Evolutionary conservation across 2,888 invertebrate genomes (phyloP).

Genomic region (Masnerella sp.): DNA sequence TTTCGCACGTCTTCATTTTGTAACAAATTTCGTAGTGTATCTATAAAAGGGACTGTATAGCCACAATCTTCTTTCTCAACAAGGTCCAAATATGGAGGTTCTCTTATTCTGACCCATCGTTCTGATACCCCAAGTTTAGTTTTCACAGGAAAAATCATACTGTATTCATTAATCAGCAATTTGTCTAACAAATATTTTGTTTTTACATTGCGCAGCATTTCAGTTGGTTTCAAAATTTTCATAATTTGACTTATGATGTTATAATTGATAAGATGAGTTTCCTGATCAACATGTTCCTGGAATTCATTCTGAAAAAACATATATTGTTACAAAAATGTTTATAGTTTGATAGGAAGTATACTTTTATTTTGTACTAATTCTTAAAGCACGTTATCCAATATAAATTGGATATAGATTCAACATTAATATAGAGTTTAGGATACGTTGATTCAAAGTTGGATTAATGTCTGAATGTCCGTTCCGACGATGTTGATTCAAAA

Average conservation of each 20-base stretch:
- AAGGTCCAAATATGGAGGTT: neutral
- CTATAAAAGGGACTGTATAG: slow-evolving; percentile 55
- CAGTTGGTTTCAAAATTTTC: neutral
- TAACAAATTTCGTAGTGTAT: slow-evolving; percentile 50
- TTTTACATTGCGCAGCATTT: neutral
- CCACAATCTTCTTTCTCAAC: slow-evolving; percentile 37
- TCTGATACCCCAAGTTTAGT: slow-evolving; percentile 8
- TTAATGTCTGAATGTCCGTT: too few relatives aligned
- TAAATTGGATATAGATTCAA: too few relatives aligned
- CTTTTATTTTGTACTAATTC: too few relatives aligned
- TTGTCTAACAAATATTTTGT: slow-evolving; percentile 27
- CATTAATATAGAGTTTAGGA: too few relatives aligned
- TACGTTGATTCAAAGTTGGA: too few relatives aligned
- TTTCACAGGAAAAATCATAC: slow-evolving; percentile 13
- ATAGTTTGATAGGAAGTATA: too few relatives aligned
- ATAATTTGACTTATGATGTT: neutral
- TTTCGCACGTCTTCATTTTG: slow-evolving; percentile 47
- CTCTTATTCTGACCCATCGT: slow-evolving; percentile 10
- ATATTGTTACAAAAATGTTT: too few relatives aligned
- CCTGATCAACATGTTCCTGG: neutral
- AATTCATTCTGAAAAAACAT: neutral
- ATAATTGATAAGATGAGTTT: neutral
- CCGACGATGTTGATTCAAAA: too few relatives aligned
- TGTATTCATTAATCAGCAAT: slow-evolving; percentile 15
- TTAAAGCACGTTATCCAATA: too few relatives aligned